Evolutionary conservation across 2,113 vertebrate species (phyloP), one percentile per base, ranked within the genome.

Genomic region (Sebastes fasciatus): DNA sequence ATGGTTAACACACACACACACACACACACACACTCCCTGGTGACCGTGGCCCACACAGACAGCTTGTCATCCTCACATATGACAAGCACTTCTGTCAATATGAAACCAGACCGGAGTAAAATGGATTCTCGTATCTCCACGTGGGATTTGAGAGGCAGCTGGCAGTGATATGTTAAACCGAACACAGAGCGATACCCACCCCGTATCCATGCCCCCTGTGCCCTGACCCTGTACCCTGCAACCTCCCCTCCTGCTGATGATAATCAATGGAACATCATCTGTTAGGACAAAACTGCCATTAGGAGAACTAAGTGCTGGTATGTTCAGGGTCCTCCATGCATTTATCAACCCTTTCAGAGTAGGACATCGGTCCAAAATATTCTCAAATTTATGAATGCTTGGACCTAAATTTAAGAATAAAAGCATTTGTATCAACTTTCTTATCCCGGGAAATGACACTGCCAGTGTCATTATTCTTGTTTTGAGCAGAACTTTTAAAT

Each of bases 101-200:
- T 77, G 83, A 88, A 90, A 90, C 80, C 76, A 1, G 81, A 90
- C 79, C 76, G 1, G 79, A 76, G 4, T 60, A 19, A 48, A 51
- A 64, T 17, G 16, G 87, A 67, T 58, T 67, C 84, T 88, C 3
- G 4, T 40, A 0, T 58, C 72, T 80, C 77, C 79, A 40, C 7
- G 13, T 73, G 92, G 88, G 87, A 90, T 23, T 82, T 72, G 10
- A 43, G 86, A 23, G 8, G 79, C 91, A 92, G 74, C 88, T 86
- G 91, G 74, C 67, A 14, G 64, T 21, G 91, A 87, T 16, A 90
- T 8, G 77, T 88, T 90, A 92, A 86, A 89, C 91, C 92, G n/a
- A 40, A 66, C 57, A 4, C 58, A n/a, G 4, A 5, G 43, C 43
- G 19, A 26, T 42, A 13, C 45, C 23, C 8, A 1, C 11, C 48